Base-by-base conservation (phyloP, 2,113 vertebrate species). In the Cheirogaleus medius region DNA sequence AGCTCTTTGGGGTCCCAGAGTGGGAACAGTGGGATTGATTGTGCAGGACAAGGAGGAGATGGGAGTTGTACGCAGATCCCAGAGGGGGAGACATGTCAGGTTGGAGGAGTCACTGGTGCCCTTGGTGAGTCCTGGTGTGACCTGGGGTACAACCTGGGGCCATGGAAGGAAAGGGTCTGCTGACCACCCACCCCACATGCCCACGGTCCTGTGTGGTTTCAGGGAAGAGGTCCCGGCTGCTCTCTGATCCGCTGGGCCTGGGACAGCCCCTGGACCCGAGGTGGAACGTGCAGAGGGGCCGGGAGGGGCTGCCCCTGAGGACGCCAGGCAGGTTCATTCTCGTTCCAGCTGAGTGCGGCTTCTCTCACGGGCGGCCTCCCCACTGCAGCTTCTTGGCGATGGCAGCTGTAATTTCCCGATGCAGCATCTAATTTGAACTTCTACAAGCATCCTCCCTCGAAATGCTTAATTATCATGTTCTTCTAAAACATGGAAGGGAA, bases 401-500 rank as follows among this genome's bases (percentile, higher is more conserved):
- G 63, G 29, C 60, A 11, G 34, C 87, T 90, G 8, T 82, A 42
- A 83, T 97, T 95, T 98, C 97, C 94, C 32, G 4, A 81, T 56
- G 66, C 20, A 85, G 80, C 92, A 80, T 96, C 91, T 97, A 94
- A 63, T 49, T 69, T 97, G 85, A 86, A 95, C 20, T n/a, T 97
- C 91, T 69, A 83, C 95, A 95, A 76, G 44, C 69, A 91, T 69
- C 63, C 39, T 69, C 94, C 96, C 78, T 97, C 44, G 8, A 58
- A 91, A 73, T 47, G 88, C 93, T 90, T 81, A 96, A 97, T 98
- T 97, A 97, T 82, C 84, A 87, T 68, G n/a, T 95, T 90, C 77
- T 87, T 37, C 54, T 37, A 91, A 60, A 89, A 76, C 20, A 81
- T 0, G 10, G 34, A 82, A 96, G 87, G 87, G 94, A 87, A 82